Percentiles rank a stretch among this genome's conserved stretches.
Conservation (phyloP, 2,888 invertebrate species). For the Drosophila borealis region DNA sequence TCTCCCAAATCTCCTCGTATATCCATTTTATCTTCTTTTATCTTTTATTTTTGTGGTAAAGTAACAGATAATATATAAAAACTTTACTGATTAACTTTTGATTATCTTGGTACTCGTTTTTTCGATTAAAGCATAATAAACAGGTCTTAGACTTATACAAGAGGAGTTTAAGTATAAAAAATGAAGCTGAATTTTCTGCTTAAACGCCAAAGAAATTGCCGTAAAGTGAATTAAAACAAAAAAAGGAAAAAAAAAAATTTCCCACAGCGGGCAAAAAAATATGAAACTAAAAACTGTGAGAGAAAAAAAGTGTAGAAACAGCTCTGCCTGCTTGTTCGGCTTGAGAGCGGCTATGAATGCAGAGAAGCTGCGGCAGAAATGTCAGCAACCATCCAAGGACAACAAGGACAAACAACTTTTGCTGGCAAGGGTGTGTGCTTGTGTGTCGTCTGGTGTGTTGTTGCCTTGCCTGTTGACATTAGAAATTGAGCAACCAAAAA, state of each 20-base stretch:
- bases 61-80: too few species aligned
- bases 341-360: conserved; percentile 51
- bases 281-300: not conserved
- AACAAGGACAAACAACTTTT: conserved; percentile 56
- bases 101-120: too few species aligned
- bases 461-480: conserved; percentile 73
- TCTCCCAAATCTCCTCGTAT: too few species aligned
- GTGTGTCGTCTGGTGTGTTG: conserved; percentile 38
- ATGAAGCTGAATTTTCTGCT: conserved; percentile 29
- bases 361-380: conserved; percentile 46
- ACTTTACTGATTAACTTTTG: too few species aligned
- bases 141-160: too few species aligned
- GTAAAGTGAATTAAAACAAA: conserved; percentile 39
- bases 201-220: conserved; percentile 45
- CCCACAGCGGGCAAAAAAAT: conserved; percentile 4
- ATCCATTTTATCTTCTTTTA: too few species aligned
- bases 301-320: conserved; percentile 20
- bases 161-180: too few species aligned
- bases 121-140: too few species aligned
- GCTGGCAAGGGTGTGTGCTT: conserved; percentile 18
- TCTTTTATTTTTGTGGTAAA: too few species aligned
- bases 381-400: conserved; percentile 54
- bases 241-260: conserved; percentile 7
- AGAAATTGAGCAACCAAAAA: conserved; percentile 78
- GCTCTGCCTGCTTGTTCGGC: conserved; percentile 36